Percentiles rank a stretch among this genome's conserved stretches.
These are phyloP conservation scores for Apis florea DNA, from an alignment of 1,140 invertebrate species.

Conservation along the genomic window DNA sequence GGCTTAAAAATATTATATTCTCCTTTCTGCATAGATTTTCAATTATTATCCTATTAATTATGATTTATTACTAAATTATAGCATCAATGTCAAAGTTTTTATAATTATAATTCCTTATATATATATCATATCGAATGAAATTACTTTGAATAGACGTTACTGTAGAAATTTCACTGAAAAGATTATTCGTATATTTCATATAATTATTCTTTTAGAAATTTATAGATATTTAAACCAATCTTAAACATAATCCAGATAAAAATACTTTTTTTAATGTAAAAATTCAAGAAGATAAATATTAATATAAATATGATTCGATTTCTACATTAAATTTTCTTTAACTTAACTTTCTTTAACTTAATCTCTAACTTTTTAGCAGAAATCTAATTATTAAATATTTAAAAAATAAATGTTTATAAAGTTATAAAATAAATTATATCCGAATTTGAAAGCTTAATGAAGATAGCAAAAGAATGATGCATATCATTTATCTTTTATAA, in stretches of 20 bases:
- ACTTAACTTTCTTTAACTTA: too few species aligned
- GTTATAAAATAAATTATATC: too few species aligned
- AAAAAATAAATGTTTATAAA: too few species aligned
- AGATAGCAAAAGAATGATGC: too few species aligned
- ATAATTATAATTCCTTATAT: background rate
- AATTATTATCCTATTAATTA: background rate
- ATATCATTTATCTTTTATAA: too few species aligned
- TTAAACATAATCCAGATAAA: background rate
- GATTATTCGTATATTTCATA: background rate
- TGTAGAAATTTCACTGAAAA: background rate
- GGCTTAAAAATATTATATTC: background rate
- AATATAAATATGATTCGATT: too few species aligned
- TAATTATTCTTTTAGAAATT: background rate
- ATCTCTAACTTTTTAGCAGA: too few species aligned
- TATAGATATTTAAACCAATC: background rate
- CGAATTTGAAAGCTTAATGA: too few species aligned
- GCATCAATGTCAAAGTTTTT: background rate
- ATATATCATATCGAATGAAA: background rate
- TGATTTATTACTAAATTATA: constrained; percentile 5
- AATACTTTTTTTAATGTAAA: background rate
- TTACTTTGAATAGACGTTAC: background rate
- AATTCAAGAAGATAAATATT: too few species aligned
- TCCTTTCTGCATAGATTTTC: background rate
- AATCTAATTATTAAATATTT: too few species aligned
- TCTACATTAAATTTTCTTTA: too few species aligned